Evolutionary conservation across 92 coral and sea anemone genomes (phyloP), one percentile per base, ranked within the genome.

Genomic region (Epizoanthus rinbou): DNA sequence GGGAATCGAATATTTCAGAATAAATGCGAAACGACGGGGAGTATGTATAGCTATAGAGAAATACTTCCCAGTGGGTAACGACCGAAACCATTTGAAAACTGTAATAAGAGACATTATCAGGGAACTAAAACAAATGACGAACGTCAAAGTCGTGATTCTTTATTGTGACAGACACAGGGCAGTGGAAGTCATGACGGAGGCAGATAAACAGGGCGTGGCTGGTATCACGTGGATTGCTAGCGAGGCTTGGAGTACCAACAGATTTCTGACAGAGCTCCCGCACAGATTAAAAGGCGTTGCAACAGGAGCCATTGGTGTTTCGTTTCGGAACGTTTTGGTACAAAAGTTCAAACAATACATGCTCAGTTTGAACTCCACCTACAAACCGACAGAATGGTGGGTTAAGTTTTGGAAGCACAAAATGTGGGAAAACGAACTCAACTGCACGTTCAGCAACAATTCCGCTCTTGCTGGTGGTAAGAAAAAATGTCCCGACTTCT

Each of bases 181-280:
- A 2, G 21, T 11, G 10, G 13, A 19, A 0, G 73, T 93, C 37
- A 19, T 93, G 10, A 45, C 73, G 67, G 92, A 93, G 39, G 97
- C 92, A 5, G 24, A 58, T 10, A 58, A 73, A n/a, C 89, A 91
- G 45, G 81, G 75, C 5, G 84, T 93, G 2, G 8, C 54, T 3
- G 87, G 80, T 9, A 86, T 85, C 65, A 93, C 92, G 19, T 93
- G 97, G 94, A 84, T 93, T 31, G 94, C 94, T 3, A 93, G 97
- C 62, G 94, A 93, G 67, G 97, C 90, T 1, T 93, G 94, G 97
- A 93, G 91, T 19, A 74, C 80, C 0, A 45, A 88, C 21, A 53
- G 80, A 22, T 72, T 52, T 8, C 0, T 19, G 2, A 75, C 89
- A 4, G 64, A 79, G 28, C 81, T 56, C 21, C 31, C 58, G 13